phyloP scores from a whole-genome alignment of 2,113 vertebrate species.

The Crotalus viridis region DNA sequence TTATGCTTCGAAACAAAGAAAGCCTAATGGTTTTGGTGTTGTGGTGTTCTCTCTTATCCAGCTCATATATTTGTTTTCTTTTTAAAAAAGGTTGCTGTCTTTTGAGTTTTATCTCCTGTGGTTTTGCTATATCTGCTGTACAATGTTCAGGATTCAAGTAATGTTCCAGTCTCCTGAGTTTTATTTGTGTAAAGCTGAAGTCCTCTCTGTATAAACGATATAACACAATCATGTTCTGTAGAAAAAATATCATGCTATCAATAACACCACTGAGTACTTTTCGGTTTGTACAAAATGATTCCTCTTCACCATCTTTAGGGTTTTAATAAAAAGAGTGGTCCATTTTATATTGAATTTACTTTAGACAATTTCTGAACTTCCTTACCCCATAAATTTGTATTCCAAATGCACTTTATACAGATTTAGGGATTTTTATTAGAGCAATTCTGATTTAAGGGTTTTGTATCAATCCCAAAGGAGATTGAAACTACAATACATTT shows the following conservation, averaged over 20 bases:
- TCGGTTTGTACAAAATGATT: neutral
- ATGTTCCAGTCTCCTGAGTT: neutral
- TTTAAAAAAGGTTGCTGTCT: neutral
- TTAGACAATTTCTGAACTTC: neutral
- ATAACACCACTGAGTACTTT: neutral
- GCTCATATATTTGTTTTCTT: neutral
- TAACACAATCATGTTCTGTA: slow-evolving; percentile 8
- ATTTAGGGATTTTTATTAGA: neutral
- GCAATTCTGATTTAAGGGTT: neutral
- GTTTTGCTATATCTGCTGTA: neutral
- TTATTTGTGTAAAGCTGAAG: neutral
- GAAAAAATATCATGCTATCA: neutral
- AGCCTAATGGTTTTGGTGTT: neutral
- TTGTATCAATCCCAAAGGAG: neutral
- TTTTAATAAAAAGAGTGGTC: slow-evolving; percentile 1
- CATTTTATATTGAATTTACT: slow-evolving; percentile 1
- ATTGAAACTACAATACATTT: neutral
- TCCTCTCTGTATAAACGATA: neutral
- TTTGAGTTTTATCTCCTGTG: neutral
- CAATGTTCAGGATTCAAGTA: neutral
- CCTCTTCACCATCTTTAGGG: neutral
- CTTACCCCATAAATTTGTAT: neutral
- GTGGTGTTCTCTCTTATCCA: neutral
- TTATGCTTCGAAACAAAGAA: slow-evolving; percentile 25
- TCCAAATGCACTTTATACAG: neutral